Evolutionary conservation across 92 coral and sea anemone species (phyloP).

Genomic region (Hydrozoanthus gracilis): DNA sequence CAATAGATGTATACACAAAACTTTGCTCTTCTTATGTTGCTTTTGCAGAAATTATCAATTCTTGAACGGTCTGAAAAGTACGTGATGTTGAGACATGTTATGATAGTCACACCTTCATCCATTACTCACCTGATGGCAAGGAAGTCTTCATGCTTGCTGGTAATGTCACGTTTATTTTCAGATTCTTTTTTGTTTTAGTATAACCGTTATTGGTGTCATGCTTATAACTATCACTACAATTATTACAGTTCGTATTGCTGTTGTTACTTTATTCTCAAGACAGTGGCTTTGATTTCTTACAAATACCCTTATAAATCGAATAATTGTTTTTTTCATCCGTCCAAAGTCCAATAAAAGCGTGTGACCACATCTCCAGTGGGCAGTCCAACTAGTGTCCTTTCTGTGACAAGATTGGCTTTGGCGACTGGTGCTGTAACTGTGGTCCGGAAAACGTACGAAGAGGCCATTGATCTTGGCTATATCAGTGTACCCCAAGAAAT

Average conservation of each 20-base stretch:
- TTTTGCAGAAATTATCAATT: conserved; percentile 1
- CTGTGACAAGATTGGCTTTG: conserved; percentile 70
- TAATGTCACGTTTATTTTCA: not conserved
- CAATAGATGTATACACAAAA: no score
- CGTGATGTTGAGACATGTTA: conserved; percentile 54
- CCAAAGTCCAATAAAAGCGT: no score
- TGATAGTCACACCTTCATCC: conserved; percentile 55
- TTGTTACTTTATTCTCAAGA: no score
- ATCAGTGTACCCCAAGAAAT: conserved; percentile 75
- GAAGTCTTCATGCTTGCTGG: conserved; percentile 74
- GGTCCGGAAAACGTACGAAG: conserved; percentile 57
- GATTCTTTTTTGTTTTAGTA: no score
- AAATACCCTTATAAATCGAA: no score
- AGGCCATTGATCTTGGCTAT: conserved; percentile 65
- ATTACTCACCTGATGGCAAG: conserved; percentile 72
- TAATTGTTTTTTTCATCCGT: no score
- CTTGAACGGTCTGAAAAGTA: conserved; percentile 3
- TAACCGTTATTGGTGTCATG: no score
- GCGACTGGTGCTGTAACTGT: conserved; percentile 61
- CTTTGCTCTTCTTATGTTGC: not conserved
- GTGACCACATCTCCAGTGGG: no score
- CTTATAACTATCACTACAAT: no score
- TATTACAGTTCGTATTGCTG: no score
- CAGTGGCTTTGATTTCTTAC: no score
- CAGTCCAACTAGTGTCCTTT: conserved; percentile 64